These are phyloP conservation scores for Rhinopomastus cyanomelas DNA, from an alignment of 2,113 vertebrate species.

Conservation along the genomic window DNA sequence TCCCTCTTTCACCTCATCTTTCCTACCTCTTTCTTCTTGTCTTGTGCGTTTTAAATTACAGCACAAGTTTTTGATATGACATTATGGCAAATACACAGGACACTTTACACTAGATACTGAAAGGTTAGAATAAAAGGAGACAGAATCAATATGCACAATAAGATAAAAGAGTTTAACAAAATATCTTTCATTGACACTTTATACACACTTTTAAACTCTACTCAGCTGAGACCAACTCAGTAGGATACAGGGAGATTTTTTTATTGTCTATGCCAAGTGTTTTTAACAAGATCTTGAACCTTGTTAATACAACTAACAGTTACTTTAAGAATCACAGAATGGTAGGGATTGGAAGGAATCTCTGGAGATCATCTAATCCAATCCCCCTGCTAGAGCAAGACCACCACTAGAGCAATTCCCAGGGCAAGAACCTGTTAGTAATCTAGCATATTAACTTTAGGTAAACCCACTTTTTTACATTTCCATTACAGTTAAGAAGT, in stretches of 20 bases:
- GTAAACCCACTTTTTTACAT: neutral
- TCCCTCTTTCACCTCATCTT: neutral
- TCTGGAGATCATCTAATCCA: too few relatives aligned
- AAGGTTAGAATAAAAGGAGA: neutral
- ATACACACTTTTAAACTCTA: neutral
- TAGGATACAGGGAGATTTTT: neutral
- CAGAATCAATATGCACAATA: neutral
- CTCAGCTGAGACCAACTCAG: neutral
- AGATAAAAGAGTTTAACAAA: neutral
- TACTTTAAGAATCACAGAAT: neutral
- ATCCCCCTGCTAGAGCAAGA: too few relatives aligned
- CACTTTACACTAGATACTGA: neutral
- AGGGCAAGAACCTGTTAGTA: too few relatives aligned
- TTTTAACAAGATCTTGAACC: neutral
- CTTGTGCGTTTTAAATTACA: neutral
- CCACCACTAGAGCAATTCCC: too few relatives aligned
- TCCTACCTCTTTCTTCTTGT: neutral
- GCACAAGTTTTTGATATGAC: neutral
- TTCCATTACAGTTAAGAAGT: neutral
- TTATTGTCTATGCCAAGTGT: neutral
- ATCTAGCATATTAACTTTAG: neutral
- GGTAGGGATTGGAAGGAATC: too few relatives aligned
- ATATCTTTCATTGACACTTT: neutral
- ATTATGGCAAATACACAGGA: neutral
- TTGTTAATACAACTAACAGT: neutral